These are phyloP conservation scores for Platorchestia sp. DNA, from an alignment of 1,140 invertebrate species.

Conservation along the genomic window DNA sequence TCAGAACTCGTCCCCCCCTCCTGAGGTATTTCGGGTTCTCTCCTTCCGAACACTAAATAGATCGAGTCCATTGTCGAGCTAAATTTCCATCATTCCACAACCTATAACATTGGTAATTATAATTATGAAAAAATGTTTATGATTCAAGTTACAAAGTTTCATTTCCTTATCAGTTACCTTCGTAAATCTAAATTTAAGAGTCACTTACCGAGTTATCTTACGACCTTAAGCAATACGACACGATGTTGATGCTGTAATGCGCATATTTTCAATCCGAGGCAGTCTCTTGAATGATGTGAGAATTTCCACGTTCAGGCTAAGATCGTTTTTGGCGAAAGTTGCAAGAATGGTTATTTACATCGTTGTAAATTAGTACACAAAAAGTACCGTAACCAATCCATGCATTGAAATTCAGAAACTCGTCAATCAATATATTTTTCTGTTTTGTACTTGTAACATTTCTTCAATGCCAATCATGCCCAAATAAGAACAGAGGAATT, in stretches of 20 bases:
- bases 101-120: neutral
- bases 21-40: neutral
- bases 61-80: neutral
- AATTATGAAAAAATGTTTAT: neutral
- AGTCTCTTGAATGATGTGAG: neutral
- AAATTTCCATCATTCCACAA: neutral
- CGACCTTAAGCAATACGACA: neutral
- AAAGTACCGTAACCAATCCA: neutral
- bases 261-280: neutral
- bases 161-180: neutral
- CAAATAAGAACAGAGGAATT: neutral
- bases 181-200: neutral
- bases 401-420: neutral
- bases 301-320: neutral
- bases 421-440: neutral
- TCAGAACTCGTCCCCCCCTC: neutral
- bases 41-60: neutral
- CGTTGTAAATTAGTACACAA: neutral
- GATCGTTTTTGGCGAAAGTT: neutral
- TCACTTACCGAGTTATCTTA: slow-evolving; percentile 1
- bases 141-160: neutral
- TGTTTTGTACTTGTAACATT: neutral
- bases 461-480: neutral
- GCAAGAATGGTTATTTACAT: neutral
- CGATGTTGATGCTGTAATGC: neutral